Conservation (phyloP, 1,140 invertebrate genomes). For the Galleria mellonella region DNA sequence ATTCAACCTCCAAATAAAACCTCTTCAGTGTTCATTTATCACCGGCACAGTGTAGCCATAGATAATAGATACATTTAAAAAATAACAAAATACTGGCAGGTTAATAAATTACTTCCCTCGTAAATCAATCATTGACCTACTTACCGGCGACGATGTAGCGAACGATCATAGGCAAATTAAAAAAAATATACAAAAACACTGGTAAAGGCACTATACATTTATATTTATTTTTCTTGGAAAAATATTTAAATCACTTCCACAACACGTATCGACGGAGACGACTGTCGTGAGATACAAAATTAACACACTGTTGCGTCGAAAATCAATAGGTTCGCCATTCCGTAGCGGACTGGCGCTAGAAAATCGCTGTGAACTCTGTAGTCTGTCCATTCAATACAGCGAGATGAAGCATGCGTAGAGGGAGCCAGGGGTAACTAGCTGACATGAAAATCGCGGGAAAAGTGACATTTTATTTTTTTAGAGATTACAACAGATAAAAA, state of each 20-base stretch:
- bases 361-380: slow-evolving; percentile 13
- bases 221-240: slow-evolving; percentile 20
- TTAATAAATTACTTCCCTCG: background rate
- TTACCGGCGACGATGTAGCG: slow-evolving; percentile 33
- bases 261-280: slow-evolving; percentile 27
- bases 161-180: slow-evolving; percentile 13
- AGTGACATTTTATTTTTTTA: slow-evolving; percentile 47
- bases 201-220: slow-evolving; percentile 45
- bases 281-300: slow-evolving; percentile 31
- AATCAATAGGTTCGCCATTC: slow-evolving; percentile 52
- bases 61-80: slow-evolving; percentile 2
- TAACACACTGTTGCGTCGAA: slow-evolving; percentile 39
- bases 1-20: slow-evolving; percentile 24
- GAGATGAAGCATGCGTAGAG: slow-evolving; percentile 47
- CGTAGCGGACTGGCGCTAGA: slow-evolving; percentile 24
- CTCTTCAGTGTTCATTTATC: slow-evolving; percentile 7
- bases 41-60: background rate
- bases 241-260: slow-evolving; percentile 26
- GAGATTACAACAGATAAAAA: background rate
- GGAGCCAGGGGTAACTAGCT: slow-evolving; percentile 24
- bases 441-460: slow-evolving; percentile 53
- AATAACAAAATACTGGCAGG: slow-evolving; percentile 5
- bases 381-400: slow-evolving; percentile 61
- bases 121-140: slow-evolving; percentile 37
- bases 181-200: slow-evolving; percentile 25